These are phyloP conservation scores for Aphyosemion australe DNA, from an alignment of 2,113 vertebrate species.

Conservation along the genomic window DNA sequence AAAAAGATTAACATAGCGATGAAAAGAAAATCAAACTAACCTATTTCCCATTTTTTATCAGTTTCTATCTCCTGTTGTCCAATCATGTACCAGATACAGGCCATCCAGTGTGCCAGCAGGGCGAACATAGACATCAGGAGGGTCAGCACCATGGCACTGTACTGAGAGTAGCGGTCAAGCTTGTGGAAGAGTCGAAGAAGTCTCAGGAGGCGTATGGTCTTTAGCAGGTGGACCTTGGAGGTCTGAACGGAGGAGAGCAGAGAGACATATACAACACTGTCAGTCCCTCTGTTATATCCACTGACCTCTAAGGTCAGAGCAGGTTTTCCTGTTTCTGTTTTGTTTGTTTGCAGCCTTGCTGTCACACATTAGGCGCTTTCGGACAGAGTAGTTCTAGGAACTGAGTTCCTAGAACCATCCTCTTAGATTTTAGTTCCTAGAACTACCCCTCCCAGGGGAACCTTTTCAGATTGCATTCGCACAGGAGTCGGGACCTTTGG, in stretches of 20 bases:
- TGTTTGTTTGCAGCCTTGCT: too few species aligned
- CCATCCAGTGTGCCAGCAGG: constrained; percentile 92
- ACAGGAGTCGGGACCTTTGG: too few species aligned
- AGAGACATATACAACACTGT: background rate
- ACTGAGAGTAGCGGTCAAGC: constrained; percentile 92
- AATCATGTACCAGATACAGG: constrained; percentile 92
- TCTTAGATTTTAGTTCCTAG: too few species aligned
- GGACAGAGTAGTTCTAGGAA: too few species aligned
- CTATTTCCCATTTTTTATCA: constrained; percentile 88
- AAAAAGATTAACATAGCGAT: background rate
- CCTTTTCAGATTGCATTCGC: too few species aligned
- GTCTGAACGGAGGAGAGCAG: constrained; percentile 65
- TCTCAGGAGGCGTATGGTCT: constrained; percentile 87
- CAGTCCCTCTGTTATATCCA: background rate
- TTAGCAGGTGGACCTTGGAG: constrained; percentile 86
- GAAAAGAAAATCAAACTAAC: constrained; percentile 74
- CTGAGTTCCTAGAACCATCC: too few species aligned
- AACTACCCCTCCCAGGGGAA: too few species aligned
- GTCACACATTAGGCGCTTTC: too few species aligned
- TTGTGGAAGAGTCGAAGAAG: constrained; percentile 90
- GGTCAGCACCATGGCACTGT: constrained; percentile 91
- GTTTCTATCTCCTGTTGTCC: constrained; percentile 86
- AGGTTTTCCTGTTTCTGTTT: too few species aligned
- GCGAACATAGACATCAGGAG: constrained; percentile 93
- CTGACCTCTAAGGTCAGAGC: too few species aligned